These are phyloP conservation scores for Psettodes erumei DNA, from an alignment of 2,113 vertebrate species.

Conservation along the genomic window DNA sequence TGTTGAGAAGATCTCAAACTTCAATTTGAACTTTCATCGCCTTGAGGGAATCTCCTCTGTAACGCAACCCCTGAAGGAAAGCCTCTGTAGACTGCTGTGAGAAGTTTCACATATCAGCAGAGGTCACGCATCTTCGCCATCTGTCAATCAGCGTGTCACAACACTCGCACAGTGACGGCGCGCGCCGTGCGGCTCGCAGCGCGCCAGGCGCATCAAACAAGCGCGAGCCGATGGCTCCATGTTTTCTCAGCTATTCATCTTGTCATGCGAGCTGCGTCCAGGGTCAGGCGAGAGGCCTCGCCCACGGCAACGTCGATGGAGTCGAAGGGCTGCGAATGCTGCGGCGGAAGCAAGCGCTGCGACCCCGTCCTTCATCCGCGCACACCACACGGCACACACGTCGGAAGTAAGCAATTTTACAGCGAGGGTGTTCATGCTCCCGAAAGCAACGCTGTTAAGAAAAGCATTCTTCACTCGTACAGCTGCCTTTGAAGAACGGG, in stretches of 20 bases:
- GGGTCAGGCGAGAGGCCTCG: slow-evolving; percentile 44
- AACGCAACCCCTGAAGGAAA: neutral
- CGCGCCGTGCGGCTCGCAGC: neutral
- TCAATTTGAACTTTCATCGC: neutral
- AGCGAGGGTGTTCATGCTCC: neutral
- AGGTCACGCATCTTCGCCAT: neutral
- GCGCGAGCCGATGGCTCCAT: slow-evolving; percentile 1
- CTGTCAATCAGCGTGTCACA: neutral
- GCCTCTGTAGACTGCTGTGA: neutral
- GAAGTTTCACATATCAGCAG: neutral
- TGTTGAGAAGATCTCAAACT: neutral
- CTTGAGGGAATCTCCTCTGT: neutral
- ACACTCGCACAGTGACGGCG: neutral
- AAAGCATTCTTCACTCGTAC: neutral
- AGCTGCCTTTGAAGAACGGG: neutral
- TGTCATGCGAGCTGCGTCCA: neutral
- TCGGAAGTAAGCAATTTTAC: slow-evolving; percentile 22
- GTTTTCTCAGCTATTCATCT: slow-evolving; percentile 22
- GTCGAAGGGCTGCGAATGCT: slow-evolving; percentile 43
- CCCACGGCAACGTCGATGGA: slow-evolving; percentile 11
- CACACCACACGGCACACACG: slow-evolving; percentile 5
- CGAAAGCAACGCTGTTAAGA: neutral
- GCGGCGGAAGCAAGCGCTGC: slow-evolving; percentile 19
- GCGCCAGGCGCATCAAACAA: neutral
- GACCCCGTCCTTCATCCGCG: slow-evolving; percentile 41